Percentiles rank a stretch among this genome's conserved stretches.
phyloP scores from a whole-genome alignment of 2,113 vertebrate species.

The Myotis yumanensis region DNA sequence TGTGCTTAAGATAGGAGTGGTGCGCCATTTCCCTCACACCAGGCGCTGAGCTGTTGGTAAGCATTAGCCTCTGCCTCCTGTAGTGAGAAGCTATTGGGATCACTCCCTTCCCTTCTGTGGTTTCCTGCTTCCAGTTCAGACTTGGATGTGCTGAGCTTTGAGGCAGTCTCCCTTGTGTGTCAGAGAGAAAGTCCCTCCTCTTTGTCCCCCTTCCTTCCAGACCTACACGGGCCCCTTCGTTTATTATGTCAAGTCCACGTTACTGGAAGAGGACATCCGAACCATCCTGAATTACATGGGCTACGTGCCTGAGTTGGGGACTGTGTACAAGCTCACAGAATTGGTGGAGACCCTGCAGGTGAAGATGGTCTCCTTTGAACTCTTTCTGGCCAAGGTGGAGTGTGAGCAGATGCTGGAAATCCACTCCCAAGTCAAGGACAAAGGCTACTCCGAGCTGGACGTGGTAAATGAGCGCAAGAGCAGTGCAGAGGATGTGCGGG shows the following conservation, averaged over 20 bases:
- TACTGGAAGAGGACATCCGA: conserved; percentile 91
- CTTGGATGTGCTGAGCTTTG: neutral
- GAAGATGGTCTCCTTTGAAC: conserved; percentile 93
- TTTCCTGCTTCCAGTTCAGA: accelerated
- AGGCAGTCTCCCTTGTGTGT: neutral
- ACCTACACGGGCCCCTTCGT: conserved; percentile 98
- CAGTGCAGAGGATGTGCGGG: conserved; percentile 89
- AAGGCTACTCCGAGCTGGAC: conserved; percentile 91
- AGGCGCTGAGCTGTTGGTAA: neutral
- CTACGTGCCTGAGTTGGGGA: conserved; percentile 92
- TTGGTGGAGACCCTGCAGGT: conserved; percentile 86
- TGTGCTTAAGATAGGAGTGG: accelerated
- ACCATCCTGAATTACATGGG: conserved; percentile 93
- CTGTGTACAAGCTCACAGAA: conserved; percentile 89
- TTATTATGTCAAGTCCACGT: conserved; percentile 94
- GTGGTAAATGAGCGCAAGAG: conserved; percentile 89
- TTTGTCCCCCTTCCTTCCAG: conserved; percentile 78
- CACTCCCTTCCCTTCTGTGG: neutral
- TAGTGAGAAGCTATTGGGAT: accelerated
- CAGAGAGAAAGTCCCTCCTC: neutral
- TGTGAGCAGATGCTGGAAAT: conserved; percentile 95
- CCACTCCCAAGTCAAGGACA: conserved; percentile 92
- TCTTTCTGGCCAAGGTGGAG: conserved; percentile 95
- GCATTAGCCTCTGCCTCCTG: neutral
- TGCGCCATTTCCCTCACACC: accelerated